Evolutionary conservation across 2,113 vertebrate species (phyloP), one percentile per base, ranked within the genome.

Genomic region (Centropus unirufus): DNA sequence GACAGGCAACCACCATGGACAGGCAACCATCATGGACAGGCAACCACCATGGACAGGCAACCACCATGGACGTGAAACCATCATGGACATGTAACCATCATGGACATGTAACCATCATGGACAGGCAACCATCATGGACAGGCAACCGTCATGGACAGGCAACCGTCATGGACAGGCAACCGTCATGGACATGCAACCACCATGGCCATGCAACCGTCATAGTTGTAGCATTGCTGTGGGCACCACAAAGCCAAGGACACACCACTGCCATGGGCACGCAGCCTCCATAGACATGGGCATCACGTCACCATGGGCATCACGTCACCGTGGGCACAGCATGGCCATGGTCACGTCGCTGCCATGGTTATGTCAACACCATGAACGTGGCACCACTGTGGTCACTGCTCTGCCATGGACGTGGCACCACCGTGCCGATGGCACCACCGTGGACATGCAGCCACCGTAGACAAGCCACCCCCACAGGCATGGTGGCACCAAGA

Each of bases 381-480:
- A 4, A 3, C 27, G 22, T 7, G 47, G 1, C 36, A 42, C 17
- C 47, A 30, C 49, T 36, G 36, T 0, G 23, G 36, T 6, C 21
- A 22, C 1, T 7, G 7, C 61, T 27, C n/a, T 40, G 4, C 63
- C 42, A 30, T 0, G 14, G 26, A 3, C 30, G 4, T 3, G 21
- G 3, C 51, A 30, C 14, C 17, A 4, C 39, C 20, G 7, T 2
- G 6, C 0, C 4, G 11, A 9, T 8, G 49, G 10, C 51, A 16
- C 46, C 1, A 2, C 3, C 40, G 6, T 49, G 8, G 6, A 3
- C 27, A 27, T 1, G 12, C 66, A 70, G 9, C 24, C n/a, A 6
- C 20, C 49, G 3, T 6, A 4, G 34, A 2, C 36, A 24, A 0
- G 5, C 51, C 34, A 6, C 22, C 6, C 0, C 42, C 61, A 3